phyloP scores from a whole-genome alignment of 2,797 vertebrate species.

The Ptychadena robeensis region DNA sequence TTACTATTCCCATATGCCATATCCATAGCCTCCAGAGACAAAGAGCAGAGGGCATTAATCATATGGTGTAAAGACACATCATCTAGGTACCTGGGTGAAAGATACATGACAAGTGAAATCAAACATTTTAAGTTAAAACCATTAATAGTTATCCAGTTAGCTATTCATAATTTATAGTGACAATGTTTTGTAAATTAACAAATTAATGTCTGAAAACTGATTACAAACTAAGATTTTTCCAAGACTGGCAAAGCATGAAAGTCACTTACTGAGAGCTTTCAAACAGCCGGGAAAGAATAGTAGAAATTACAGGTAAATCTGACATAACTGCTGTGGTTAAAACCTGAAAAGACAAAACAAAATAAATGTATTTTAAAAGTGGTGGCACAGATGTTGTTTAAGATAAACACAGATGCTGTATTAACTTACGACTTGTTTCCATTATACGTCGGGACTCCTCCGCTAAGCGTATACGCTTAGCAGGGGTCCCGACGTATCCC shows the following conservation, averaged over 20 bases:
- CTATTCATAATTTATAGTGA: no score
- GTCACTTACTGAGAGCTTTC: conserved; percentile 96
- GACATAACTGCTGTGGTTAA: conserved; percentile 98
- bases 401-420: not conserved
- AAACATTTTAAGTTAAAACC: not conserved
- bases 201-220: no score
- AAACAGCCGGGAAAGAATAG: conserved; percentile 95
- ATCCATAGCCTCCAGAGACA: conserved; percentile 98
- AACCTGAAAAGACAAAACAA: conserved; percentile 78
- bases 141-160: not conserved
- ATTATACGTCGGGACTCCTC: no score
- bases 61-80: conserved; percentile 98
- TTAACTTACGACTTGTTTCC: no score
- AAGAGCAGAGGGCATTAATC: conserved; percentile 97
- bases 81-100: conserved; percentile 88
- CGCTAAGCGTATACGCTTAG: no score
- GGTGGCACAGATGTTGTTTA: not conserved
- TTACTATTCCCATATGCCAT: conserved; percentile 99
- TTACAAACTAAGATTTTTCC: no score
- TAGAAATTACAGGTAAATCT: conserved; percentile 95
- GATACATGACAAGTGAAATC: not conserved
- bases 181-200: no score
- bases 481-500: no score
- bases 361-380: not conserved
- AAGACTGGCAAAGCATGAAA: not conserved